Conservation (phyloP, 2,113 vertebrate genomes). For the Mixornis gularis region DNA sequence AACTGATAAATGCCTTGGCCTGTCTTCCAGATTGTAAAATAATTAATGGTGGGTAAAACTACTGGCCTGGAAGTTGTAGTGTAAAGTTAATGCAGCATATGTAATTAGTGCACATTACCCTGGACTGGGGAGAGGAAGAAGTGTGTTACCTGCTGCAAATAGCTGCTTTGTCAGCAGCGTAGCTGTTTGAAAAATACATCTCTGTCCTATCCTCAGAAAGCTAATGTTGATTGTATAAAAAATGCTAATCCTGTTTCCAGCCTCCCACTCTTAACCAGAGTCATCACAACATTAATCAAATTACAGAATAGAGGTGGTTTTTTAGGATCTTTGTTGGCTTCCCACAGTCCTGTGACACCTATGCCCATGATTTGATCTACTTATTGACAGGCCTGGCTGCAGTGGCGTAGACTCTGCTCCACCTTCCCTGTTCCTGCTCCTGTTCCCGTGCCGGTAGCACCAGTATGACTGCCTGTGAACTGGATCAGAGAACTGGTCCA, state of each 20-base stretch:
- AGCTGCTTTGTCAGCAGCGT: neutral
- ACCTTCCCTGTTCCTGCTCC: neutral
- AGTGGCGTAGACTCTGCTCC: neutral
- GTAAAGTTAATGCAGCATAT: neutral
- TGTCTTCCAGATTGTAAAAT: neutral
- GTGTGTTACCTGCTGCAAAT: neutral
- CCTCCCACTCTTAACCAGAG: neutral
- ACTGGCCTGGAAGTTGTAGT: neutral
- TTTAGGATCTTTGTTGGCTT: neutral
- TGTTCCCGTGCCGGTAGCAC: neutral
- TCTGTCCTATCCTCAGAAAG: neutral
- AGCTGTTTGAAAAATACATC: neutral
- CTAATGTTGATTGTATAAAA: neutral
- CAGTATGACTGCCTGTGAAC: neutral
- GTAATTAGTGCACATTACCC: neutral
- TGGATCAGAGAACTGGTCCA: neutral
- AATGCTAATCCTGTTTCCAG: neutral
- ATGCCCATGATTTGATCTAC: neutral
- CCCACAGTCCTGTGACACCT: neutral
- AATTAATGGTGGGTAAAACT: neutral
- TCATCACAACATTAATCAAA: neutral
- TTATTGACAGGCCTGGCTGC: neutral
- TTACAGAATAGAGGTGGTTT: neutral
- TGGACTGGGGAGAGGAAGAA: neutral
- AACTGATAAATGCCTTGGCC: neutral